A percentile compares a stretch with the other conserved stretches of the same genome.
Evolutionary conservation across 2,113 vertebrate genomes (phyloP).

Genomic region (Sinocyclocheilus grahami): DNA sequence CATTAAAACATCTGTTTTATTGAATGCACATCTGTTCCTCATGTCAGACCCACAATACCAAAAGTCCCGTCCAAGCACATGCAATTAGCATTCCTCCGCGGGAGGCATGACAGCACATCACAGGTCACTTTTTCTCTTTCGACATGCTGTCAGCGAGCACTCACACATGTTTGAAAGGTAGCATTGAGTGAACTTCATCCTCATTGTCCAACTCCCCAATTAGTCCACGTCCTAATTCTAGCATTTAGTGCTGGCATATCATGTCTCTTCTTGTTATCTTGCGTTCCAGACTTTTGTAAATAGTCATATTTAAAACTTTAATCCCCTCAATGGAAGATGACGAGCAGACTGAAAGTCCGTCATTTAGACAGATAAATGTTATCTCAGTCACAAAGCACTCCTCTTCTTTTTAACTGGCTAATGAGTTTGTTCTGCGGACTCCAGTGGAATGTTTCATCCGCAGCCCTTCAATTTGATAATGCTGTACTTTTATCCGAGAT

Average conservation of each 20-base stretch:
- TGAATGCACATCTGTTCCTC: background rate
- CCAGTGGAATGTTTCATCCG: constrained; percentile 58
- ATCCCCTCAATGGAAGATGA: constrained; percentile 84
- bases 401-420: constrained; percentile 70
- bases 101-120: background rate
- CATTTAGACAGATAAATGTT: constrained; percentile 84
- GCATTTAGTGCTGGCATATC: constrained; percentile 70
- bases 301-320: constrained; percentile 85
- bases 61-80: background rate
- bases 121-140: constrained; percentile 27
- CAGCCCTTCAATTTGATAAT: constrained; percentile 56
- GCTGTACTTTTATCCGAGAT: constrained; percentile 56
- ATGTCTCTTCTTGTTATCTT: constrained; percentile 78
- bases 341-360: constrained; percentile 82
- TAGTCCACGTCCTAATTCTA: constrained; percentile 78
- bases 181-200: constrained; percentile 70
- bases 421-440: constrained; percentile 74
- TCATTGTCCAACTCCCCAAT: constrained; percentile 76
- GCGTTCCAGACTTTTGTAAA: constrained; percentile 82
- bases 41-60: background rate
- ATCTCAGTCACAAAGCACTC: constrained; percentile 57
- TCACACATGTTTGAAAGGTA: constrained; percentile 76
- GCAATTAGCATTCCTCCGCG: background rate
- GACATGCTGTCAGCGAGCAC: constrained; percentile 54
- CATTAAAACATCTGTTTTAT: background rate